phyloP scores from a whole-genome alignment of 1,140 invertebrate species.

The Gonatopus flavifemur region DNA sequence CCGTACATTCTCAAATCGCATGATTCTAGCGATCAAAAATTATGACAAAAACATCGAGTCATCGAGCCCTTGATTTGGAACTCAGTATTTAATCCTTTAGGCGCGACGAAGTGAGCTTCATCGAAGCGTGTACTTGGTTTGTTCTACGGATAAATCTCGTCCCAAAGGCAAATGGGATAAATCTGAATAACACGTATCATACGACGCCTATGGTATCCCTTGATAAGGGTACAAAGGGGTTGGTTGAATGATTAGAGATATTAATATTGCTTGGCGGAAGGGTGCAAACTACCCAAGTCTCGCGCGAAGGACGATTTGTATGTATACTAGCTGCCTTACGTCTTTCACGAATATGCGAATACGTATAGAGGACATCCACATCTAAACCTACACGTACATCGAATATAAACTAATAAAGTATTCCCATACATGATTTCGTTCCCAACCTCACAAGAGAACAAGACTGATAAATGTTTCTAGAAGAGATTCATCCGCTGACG shows the following conservation, averaged over 20 bases:
- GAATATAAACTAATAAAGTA: too few species aligned
- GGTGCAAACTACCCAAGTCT: constrained; percentile 36
- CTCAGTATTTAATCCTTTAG: constrained; percentile 36
- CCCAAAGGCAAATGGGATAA: constrained; percentile 47
- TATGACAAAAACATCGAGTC: constrained; percentile 20
- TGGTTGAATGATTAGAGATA: constrained; percentile 57
- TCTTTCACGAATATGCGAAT: too few species aligned
- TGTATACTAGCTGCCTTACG: constrained; percentile 1
- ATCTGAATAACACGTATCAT: constrained; percentile 55
- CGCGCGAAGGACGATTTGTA: constrained; percentile 20
- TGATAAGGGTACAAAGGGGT: constrained; percentile 56
- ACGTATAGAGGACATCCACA: too few species aligned
- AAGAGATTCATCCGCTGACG: too few species aligned
- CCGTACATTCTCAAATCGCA: not conserved
- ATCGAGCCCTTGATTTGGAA: constrained; percentile 21
- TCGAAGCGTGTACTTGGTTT: constrained; percentile 41
- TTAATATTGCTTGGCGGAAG: constrained; percentile 48
- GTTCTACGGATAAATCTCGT: constrained; percentile 41
- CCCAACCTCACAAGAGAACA: too few species aligned
- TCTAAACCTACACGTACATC: too few species aligned
- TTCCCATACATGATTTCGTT: too few species aligned
- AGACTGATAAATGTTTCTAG: too few species aligned
- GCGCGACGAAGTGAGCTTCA: constrained; percentile 41
- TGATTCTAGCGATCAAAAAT: constrained; percentile 35
- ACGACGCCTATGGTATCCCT: constrained; percentile 41